Evolutionary conservation across 2,797 vertebrate species (phyloP).

Genomic region (Odontamblyopus lacepedii): DNA sequence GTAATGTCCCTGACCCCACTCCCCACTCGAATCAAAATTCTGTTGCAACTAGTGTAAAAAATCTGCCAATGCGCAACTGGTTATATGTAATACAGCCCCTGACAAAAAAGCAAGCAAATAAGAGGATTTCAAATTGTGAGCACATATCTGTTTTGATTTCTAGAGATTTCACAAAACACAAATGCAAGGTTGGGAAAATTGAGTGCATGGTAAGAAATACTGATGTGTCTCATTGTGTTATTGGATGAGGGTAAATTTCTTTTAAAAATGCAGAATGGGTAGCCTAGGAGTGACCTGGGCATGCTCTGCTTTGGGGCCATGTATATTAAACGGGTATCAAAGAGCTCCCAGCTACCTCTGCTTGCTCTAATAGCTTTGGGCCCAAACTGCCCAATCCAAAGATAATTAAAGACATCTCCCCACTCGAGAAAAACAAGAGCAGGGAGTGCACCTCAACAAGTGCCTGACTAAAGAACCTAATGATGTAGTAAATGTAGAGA

Average conservation of each 20-base stretch:
- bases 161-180: neutral
- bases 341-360: constrained; percentile 58
- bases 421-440: constrained; percentile 68
- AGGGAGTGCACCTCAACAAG: constrained; percentile 66
- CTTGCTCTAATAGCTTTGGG: constrained; percentile 69
- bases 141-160: constrained; percentile 2
- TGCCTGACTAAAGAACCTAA: constrained; percentile 74
- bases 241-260: constrained; percentile 49
- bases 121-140: constrained; percentile 1
- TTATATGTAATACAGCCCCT: neutral
- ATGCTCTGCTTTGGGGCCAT: constrained; percentile 45
- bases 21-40: neutral
- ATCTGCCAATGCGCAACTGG: neutral
- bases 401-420: constrained; percentile 72
- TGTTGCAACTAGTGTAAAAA: neutral
- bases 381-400: constrained; percentile 56
- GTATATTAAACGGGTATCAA: constrained; percentile 71
- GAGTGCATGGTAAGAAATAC: constrained; percentile 40
- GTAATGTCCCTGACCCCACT: neutral
- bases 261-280: constrained; percentile 57
- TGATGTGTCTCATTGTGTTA: constrained; percentile 28
- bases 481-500: constrained; percentile 80
- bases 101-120: constrained; percentile 7
- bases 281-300: constrained; percentile 51
- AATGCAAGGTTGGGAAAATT: constrained; percentile 11